Conservation (phyloP, 92 coral and sea anemone genomes). For the Parazoanthus darwini region DNA sequence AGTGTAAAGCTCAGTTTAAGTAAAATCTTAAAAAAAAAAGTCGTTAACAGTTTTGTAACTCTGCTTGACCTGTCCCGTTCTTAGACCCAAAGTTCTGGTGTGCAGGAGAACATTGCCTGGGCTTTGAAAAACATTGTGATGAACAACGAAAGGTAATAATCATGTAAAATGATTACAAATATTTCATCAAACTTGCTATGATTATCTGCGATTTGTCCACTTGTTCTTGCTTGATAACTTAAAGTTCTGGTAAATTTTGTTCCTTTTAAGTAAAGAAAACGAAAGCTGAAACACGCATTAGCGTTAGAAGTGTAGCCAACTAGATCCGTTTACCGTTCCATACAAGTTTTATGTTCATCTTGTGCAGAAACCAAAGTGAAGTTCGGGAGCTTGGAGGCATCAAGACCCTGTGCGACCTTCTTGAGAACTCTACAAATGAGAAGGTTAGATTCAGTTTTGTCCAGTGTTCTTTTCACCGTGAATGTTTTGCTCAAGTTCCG, state of each 20-base stretch:
- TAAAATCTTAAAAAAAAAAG: no score
- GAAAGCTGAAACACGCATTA: no score
- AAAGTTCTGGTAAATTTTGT: no score
- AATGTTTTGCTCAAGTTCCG: not conserved
- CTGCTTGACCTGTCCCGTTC: not conserved
- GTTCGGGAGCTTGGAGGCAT: constrained; percentile 79
- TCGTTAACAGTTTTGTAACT: no score
- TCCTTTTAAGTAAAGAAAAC: no score
- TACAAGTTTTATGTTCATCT: not conserved
- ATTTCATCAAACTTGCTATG: not conserved
- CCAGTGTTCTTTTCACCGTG: not conserved
- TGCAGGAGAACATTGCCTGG: constrained; percentile 88
- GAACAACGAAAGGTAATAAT: constrained; percentile 29
- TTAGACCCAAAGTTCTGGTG: constrained; percentile 62
- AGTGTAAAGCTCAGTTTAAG: no score
- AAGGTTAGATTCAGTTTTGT: constrained; percentile 53
- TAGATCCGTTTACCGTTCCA: no score
- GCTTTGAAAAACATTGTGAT: constrained; percentile 79
- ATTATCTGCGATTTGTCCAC: no score
- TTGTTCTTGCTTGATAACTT: no score
- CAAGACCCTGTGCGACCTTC: constrained; percentile 66
- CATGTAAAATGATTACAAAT: not conserved
- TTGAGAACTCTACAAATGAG: constrained; percentile 59
- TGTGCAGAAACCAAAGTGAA: constrained; percentile 71
- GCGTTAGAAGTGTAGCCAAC: not conserved